Conservation (phyloP, 2,888 invertebrate genomes). For the Ischnus inquisitorius region DNA sequence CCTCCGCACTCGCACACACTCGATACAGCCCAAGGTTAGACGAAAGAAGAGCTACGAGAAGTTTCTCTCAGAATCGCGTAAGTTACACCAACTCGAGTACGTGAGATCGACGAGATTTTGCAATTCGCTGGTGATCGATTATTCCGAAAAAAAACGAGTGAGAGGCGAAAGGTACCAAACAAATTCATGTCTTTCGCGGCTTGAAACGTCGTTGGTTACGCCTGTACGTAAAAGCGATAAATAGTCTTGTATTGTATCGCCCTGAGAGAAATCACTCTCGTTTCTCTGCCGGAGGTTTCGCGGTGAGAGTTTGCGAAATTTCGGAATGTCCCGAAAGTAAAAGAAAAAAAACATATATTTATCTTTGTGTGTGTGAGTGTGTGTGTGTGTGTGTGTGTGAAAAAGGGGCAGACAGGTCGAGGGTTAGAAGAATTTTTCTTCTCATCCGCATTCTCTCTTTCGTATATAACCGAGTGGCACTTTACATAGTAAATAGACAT, state of each 20-base stretch:
- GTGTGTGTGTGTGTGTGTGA: not conserved
- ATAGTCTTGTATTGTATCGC: slow-evolving; percentile 13
- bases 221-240: not conserved
- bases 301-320: slow-evolving; percentile 41
- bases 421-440: slow-evolving; percentile 54
- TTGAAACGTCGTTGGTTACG: not conserved
- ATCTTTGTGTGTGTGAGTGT: slow-evolving; percentile 13
- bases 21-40: slow-evolving; percentile 26
- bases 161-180: not conserved
- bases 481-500: slow-evolving; percentile 75
- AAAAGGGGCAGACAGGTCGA: slow-evolving; percentile 36
- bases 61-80: slow-evolving; percentile 31
- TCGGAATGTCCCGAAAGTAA: slow-evolving; percentile 12
- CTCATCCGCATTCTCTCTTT: slow-evolving; percentile 53
- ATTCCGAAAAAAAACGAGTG: slow-evolving; percentile 41
- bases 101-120: slow-evolving; percentile 38
- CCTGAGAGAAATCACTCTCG: slow-evolving; percentile 58
- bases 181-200: not conserved
- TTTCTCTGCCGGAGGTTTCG: slow-evolving; percentile 24
- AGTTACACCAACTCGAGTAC: slow-evolving; percentile 11
- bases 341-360: slow-evolving; percentile 27
- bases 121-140: slow-evolving; percentile 62
- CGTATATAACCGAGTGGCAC: slow-evolving; percentile 69
- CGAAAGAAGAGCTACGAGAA: slow-evolving; percentile 11
- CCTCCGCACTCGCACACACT: slow-evolving; percentile 11